Evolutionary conservation across 2,888 invertebrate species (phyloP), one percentile per base, ranked within the genome.

Genomic region (Orgyia antiqua): DNA sequence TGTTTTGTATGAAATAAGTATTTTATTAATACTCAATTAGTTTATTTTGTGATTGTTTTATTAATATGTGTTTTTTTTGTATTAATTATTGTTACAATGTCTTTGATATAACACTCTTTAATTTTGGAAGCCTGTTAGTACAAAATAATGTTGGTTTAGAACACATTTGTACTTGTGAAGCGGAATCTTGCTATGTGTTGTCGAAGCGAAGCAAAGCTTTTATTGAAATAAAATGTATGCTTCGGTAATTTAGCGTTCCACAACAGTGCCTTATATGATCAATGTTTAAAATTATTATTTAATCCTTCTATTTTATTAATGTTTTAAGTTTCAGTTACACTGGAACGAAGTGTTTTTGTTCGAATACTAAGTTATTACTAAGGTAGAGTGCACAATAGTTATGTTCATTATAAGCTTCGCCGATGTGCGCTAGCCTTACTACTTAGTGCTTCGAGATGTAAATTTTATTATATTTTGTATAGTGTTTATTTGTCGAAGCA

Each of bases 211-310:
- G n/a, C n/a, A n/a, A n/a, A n/a, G n/a, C n/a, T n/a, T n/a, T n/a
- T n/a, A n/a, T n/a, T n/a, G n/a, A n/a, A n/a, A n/a, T n/a, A n/a
- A n/a, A n/a, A n/a, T n/a, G n/a, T n/a, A n/a, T n/a, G n/a, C n/a
- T 15, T 15, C 15, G 15, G 4, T 6, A 15, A 15, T 15, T 6
- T 3, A 45, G 46, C 48, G 49, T 58, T 56, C 50, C 52, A 45
- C 47, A 54, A 47, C 59, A 72, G 73, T 73, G 73, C 73, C 72
- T 73, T 73, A 70, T 24, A 30, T 43, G 39, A 51, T 51, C 43
- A 42, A 49, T 56, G 50, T 51, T 44, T 46, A 55, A 36, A 45
- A 39, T 41, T 29, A 39, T 32, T 15, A 32, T 33, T 42, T 39
- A 40, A 20, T 40, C 38, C 26, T 25, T 13, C 36, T 36, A 33